A percentile compares a stretch with the other conserved stretches of the same genome.
Conservation (phyloP, 1,140 invertebrate species). For the Euwallacea fornicatus region DNA sequence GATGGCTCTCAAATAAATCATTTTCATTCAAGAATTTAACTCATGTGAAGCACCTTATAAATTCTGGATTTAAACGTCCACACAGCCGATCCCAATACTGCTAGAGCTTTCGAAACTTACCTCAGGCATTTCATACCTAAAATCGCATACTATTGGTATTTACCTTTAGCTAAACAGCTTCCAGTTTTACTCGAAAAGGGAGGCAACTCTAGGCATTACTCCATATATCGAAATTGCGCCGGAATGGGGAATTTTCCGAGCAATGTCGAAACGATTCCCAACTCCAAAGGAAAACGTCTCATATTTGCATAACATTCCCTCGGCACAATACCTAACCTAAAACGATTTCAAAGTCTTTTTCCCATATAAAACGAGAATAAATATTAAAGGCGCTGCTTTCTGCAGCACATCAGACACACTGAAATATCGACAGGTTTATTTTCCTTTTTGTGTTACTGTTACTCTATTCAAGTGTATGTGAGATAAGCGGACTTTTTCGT, state of each 20-base stretch:
- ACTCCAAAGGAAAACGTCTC: constrained; percentile 9
- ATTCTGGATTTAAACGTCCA: too few species aligned
- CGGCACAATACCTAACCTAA: constrained; percentile 12
- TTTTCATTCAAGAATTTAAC: too few species aligned
- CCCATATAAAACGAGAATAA: constrained; percentile 1
- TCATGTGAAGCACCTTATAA: too few species aligned
- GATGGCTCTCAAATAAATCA: too few species aligned
- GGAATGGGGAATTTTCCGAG: not conserved
- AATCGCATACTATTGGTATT: too few species aligned
- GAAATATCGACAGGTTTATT: not conserved
- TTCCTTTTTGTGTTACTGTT: too few species aligned
- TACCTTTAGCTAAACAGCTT: not conserved
- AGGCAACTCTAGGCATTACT: constrained; percentile 5
- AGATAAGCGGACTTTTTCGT: too few species aligned
- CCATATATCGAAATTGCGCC: not conserved
- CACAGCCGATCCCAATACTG: too few species aligned
- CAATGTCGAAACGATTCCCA: constrained; percentile 3
- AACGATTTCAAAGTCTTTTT: constrained; percentile 17
- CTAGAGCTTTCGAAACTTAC: too few species aligned
- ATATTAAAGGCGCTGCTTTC: constrained; percentile 3
- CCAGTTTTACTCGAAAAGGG: not conserved
- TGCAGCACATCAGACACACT: not conserved
- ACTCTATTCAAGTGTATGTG: too few species aligned
- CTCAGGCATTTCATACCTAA: too few species aligned
- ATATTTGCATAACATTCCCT: constrained; percentile 18